phyloP scores from a whole-genome alignment of 2,888 invertebrate genomes.

The Hemicrepidius hirtus region DNA sequence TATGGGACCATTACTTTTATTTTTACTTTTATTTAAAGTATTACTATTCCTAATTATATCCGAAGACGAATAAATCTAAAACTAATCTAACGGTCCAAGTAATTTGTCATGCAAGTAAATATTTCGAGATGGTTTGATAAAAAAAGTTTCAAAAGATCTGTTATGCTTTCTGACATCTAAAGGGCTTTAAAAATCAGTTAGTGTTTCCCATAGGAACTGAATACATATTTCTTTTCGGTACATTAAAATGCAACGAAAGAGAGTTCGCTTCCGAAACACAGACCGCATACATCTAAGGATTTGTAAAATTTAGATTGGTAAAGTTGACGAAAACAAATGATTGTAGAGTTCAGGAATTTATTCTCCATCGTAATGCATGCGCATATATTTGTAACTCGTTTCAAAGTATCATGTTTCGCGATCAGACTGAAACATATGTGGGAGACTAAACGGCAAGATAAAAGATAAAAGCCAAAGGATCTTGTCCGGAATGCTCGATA shows the following conservation, averaged over 20 bases:
- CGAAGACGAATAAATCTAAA: no score
- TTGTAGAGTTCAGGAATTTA: slow-evolving; percentile 28
- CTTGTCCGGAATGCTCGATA: slow-evolving; percentile 29
- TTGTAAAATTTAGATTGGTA: slow-evolving; percentile 31
- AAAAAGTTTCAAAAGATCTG: background rate
- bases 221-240: slow-evolving; percentile 23
- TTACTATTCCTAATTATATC: no score
- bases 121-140: background rate
- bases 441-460: slow-evolving; percentile 25
- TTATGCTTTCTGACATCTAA: background rate
- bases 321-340: slow-evolving; percentile 37
- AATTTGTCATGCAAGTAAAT: no score
- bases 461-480: slow-evolving; percentile 28
- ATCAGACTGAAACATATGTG: slow-evolving; percentile 34
- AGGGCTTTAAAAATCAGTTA: background rate
- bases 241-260: slow-evolving; percentile 28
- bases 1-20: no score
- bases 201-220: slow-evolving; percentile 1
- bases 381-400: slow-evolving; percentile 45
- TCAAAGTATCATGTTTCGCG: slow-evolving; percentile 40
- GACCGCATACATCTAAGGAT: slow-evolving; percentile 31
- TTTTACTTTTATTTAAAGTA: no score
- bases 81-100: no score
- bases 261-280: slow-evolving; percentile 11
- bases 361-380: slow-evolving; percentile 32